Evolutionary conservation across 2,113 vertebrate species (phyloP).

Genomic region (Cynoglossus semilaevis): DNA sequence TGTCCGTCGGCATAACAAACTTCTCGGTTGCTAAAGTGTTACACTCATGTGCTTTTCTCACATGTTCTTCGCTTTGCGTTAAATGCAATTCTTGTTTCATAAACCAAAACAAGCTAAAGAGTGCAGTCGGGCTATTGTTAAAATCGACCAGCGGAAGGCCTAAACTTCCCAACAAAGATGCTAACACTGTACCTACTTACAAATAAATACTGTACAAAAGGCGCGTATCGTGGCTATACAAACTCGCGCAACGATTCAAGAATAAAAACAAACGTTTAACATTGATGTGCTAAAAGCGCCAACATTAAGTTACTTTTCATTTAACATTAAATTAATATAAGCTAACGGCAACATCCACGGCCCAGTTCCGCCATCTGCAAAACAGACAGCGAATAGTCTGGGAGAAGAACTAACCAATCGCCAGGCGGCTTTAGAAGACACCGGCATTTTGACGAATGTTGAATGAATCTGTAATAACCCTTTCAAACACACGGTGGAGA

Average conservation of each 20-base stretch:
- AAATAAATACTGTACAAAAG: slow-evolving; percentile 66
- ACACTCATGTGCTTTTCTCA: slow-evolving; percentile 10
- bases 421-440: slow-evolving; percentile 30
- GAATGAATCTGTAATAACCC: background rate
- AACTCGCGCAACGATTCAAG: slow-evolving; percentile 15
- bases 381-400: slow-evolving; percentile 54
- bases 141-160: slow-evolving; percentile 78
- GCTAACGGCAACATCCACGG: slow-evolving; percentile 61
- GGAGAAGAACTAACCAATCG: slow-evolving; percentile 57
- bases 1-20: slow-evolving; percentile 48
- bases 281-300: slow-evolving; percentile 13
- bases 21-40: slow-evolving; percentile 46
- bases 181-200: slow-evolving; percentile 53
- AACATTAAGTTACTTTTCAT: slow-evolving; percentile 64
- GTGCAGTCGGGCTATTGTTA: slow-evolving; percentile 75
- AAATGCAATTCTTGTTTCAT: slow-evolving; percentile 11
- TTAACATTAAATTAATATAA: slow-evolving; percentile 57
- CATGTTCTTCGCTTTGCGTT: slow-evolving; percentile 29
- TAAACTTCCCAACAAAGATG: slow-evolving; percentile 69
- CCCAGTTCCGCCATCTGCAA: slow-evolving; percentile 75
- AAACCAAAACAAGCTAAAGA: slow-evolving; percentile 45
- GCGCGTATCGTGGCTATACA: slow-evolving; percentile 14
- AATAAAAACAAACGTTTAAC: slow-evolving; percentile 14
- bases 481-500: slow-evolving; percentile 48
- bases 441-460: slow-evolving; percentile 68